A percentile compares a stretch with the other conserved stretches of the same genome.
These are phyloP conservation scores for Marasmarcha lunaedactyla DNA, from an alignment of 2,888 invertebrate species.

Conservation along the genomic window DNA sequence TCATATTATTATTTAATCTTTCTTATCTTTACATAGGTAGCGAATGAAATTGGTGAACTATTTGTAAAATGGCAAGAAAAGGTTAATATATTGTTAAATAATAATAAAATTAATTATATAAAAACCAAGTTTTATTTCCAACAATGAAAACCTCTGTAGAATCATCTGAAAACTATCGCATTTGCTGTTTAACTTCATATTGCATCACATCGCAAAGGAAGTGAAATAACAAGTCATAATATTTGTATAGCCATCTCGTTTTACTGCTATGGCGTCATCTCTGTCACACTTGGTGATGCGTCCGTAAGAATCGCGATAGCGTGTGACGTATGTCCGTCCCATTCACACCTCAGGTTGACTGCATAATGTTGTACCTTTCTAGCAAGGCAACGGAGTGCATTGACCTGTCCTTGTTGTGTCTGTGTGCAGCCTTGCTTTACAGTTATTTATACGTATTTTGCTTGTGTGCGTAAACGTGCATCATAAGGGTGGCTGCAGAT, in stretches of 20 bases:
- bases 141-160: not conserved
- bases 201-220: slow-evolving; percentile 66
- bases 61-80: no score
- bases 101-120: no score
- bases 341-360: slow-evolving; percentile 24
- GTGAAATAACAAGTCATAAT: slow-evolving; percentile 67
- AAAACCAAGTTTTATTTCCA: no score
- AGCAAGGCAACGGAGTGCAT: slow-evolving; percentile 67
- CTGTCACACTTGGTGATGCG: slow-evolving; percentile 39
- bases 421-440: slow-evolving; percentile 69
- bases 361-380: slow-evolving; percentile 39
- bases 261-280: slow-evolving; percentile 39
- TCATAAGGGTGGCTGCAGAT: slow-evolving; percentile 54
- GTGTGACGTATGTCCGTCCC: slow-evolving; percentile 24
- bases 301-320: slow-evolving; percentile 35
- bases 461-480: slow-evolving; percentile 49
- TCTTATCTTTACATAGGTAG: no score
- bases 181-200: slow-evolving; percentile 27
- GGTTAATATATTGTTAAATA: no score
- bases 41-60: no score
- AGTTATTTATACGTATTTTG: slow-evolving; percentile 51
- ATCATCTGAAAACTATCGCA: not conserved
- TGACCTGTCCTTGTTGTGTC: slow-evolving; percentile 66
- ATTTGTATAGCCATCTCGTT: slow-evolving; percentile 59
- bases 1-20: no score